Evolutionary conservation across 2,888 invertebrate species (phyloP).

Genomic region (Protula sp.): DNA sequence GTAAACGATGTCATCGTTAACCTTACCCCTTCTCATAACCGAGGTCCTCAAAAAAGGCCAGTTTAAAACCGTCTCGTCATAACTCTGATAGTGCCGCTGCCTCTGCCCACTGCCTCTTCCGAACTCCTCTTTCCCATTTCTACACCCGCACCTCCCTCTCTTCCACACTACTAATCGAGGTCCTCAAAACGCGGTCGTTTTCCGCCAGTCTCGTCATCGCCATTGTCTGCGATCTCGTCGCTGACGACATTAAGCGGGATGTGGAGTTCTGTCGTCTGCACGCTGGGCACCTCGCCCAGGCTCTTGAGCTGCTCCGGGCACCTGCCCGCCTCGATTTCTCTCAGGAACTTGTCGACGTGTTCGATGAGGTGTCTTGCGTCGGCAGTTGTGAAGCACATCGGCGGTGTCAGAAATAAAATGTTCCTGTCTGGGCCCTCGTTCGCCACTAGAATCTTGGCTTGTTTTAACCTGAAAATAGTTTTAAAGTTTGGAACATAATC

Average conservation of each 20-base stretch:
- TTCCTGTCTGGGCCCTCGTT: constrained; percentile 43
- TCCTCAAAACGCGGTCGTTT: constrained; percentile 4
- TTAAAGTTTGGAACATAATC: not conserved
- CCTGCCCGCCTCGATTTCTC: constrained; percentile 23
- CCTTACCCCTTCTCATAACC: too few relatives aligned
- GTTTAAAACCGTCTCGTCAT: too few relatives aligned
- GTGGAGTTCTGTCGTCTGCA: constrained; percentile 1
- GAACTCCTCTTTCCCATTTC: too few relatives aligned
- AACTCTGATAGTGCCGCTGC: too few relatives aligned
- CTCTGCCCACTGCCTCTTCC: too few relatives aligned
- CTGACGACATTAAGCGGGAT: constrained; percentile 5
- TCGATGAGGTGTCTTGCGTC: constrained; percentile 36
- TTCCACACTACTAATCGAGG: not conserved
- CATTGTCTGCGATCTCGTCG: not conserved
- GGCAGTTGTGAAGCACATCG: constrained; percentile 44
- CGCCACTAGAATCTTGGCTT: constrained; percentile 35
- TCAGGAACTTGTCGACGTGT: constrained; percentile 16
- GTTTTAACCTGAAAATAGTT: constrained; percentile 27
- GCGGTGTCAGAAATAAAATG: constrained; percentile 35
- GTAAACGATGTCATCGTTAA: too few relatives aligned
- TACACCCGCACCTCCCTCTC: too few relatives aligned
- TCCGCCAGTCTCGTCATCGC: not conserved
- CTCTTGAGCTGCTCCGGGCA: constrained; percentile 1
- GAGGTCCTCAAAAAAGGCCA: too few relatives aligned
- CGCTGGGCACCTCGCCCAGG: not conserved